Evolutionary conservation across 2,888 invertebrate genomes (phyloP).

Genomic region (Scotopteryx bipunctaria): DNA sequence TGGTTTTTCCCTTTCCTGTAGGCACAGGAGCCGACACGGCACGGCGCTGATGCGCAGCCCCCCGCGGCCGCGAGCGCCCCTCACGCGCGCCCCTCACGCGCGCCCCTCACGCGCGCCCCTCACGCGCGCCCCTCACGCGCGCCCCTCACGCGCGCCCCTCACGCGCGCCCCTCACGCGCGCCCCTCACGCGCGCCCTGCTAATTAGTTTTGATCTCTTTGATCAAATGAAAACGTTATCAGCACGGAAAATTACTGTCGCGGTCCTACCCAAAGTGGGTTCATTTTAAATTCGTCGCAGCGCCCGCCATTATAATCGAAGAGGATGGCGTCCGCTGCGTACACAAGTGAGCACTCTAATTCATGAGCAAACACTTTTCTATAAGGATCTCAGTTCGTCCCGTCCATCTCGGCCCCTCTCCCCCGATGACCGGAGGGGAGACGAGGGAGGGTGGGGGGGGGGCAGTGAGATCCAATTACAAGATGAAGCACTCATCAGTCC

Average conservation of each 20-base stretch:
- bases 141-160: too few species aligned
- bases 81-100: too few species aligned
- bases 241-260: background rate
- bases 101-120: too few species aligned
- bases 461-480: conserved; percentile 24
- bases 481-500: conserved; percentile 21
- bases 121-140: too few species aligned
- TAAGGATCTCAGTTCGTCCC: background rate
- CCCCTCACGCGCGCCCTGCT: background rate
- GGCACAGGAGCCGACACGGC: too few species aligned
- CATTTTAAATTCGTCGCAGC: background rate
- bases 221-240: background rate
- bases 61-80: background rate
- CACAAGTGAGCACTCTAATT: background rate
- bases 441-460: background rate
- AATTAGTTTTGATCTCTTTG: background rate
- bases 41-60: too few species aligned
- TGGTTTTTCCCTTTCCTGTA: too few species aligned
- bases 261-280: background rate
- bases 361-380: conserved; percentile 4
- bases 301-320: too few species aligned
- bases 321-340: too few species aligned
- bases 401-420: background rate
- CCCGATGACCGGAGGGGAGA: background rate
- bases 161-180: too few species aligned